Evolutionary conservation across 2,113 vertebrate species (phyloP), one percentile per base, ranked within the genome.

Genomic region (Nanorana parkeri): DNA sequence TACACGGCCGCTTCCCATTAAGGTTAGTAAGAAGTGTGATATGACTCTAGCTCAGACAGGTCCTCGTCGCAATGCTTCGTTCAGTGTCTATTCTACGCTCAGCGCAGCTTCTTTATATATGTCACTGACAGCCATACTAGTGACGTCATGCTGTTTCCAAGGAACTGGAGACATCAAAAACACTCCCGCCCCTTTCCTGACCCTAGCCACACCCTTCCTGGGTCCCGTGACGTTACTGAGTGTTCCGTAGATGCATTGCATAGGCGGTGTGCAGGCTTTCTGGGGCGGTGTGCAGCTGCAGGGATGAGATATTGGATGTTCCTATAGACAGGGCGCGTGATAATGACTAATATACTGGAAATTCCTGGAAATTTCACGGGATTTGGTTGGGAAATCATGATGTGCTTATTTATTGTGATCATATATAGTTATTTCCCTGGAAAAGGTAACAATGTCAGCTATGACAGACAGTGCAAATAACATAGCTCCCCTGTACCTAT

Each of bases 1-100:
- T 71, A 82, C 69, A 74, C 47, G 17, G 58, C 71, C 61, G 41
- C 20, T 65, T 63, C 47, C 79, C 79, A 81, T 81, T 23, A 8
- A 52, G 52, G 68, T 17, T 28, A 19, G 3, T 11, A 56, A 17
- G 17, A 52, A 20, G 23, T 56, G 55, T 47, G 1, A 0, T 41
- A 8, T 7, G 36, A 17, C 55, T 17, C n/a, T 3, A 47, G 2
- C 20, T 13, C 2, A 47, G 3, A 0, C 5, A 4, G 16, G 4
- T 13, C 76, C 63, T n/a, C 21, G 0, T 11, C 1, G 8, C 24
- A 24, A 2, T n/a, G 32, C 21, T 2, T 52, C 4, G 32, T 6
- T 36, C 32, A 36, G 3, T 5, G 1, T 41, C 21, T 71, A 36
- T 7, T 24, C 24, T 5, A 8, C 28, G 1, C 0, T 0, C 41